These are phyloP conservation scores for Trimorus sp. DNA, from an alignment of 2,888 invertebrate genomes.

Conservation along the genomic window DNA sequence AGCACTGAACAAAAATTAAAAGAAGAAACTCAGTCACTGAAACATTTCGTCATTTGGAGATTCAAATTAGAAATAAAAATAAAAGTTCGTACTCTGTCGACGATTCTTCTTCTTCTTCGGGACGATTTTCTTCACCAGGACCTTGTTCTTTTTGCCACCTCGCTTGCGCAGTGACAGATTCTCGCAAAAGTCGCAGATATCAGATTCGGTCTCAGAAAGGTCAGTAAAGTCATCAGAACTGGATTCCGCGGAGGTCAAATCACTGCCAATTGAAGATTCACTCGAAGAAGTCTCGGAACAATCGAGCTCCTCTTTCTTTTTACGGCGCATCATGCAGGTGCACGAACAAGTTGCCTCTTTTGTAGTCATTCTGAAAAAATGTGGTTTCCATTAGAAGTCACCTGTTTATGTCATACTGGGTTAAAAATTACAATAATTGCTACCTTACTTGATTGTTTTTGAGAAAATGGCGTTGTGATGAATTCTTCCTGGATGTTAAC, in stretches of 20 bases:
- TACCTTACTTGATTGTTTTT: too few relatives aligned
- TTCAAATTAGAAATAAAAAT: neutral
- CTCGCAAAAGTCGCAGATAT: slow-evolving; percentile 34
- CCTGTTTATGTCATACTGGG: too few relatives aligned
- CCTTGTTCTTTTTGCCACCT: slow-evolving; percentile 45
- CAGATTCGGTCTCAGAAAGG: slow-evolving; percentile 32
- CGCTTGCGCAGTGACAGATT: slow-evolving; percentile 29
- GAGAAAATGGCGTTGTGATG: too few relatives aligned
- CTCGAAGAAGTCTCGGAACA: slow-evolving; percentile 39
- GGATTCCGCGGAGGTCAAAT: slow-evolving; percentile 3
- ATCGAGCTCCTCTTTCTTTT: slow-evolving; percentile 31
- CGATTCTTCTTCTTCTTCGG: slow-evolving; percentile 41
- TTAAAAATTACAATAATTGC: too few relatives aligned
- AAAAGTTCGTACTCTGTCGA: slow-evolving; percentile 41
- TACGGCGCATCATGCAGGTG: slow-evolving; percentile 10
- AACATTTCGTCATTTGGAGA: neutral
- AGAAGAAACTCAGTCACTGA: too few relatives aligned
- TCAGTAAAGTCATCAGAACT: slow-evolving; percentile 25
- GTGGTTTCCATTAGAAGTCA: too few relatives aligned
- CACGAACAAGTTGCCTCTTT: slow-evolving; percentile 19
- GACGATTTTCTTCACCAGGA: neutral
- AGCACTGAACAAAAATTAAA: too few relatives aligned
- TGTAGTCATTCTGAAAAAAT: slow-evolving; percentile 41
- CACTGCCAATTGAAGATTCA: slow-evolving; percentile 9
- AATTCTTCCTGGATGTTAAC: too few relatives aligned